phyloP scores from a whole-genome alignment of 2,113 vertebrate species.

The Mungos mungo region DNA sequence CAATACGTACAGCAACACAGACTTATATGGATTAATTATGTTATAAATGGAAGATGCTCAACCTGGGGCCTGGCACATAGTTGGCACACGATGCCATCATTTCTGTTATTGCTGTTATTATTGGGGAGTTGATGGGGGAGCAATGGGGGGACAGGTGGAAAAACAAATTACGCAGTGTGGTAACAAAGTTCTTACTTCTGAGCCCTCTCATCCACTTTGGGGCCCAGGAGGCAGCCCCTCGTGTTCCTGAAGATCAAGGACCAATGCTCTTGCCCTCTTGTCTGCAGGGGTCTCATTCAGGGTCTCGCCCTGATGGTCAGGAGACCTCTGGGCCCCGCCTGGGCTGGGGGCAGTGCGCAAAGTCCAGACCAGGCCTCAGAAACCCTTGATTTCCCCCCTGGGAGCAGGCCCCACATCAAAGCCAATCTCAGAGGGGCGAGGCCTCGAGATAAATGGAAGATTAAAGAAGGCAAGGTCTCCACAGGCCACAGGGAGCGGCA shows the following conservation, averaged over 20 bases:
- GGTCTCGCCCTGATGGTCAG: not conserved
- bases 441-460: slow-evolving; percentile 74
- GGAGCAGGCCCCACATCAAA: slow-evolving; percentile 77
- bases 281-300: slow-evolving; percentile 16
- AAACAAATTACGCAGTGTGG: not conserved
- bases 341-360: slow-evolving; percentile 62
- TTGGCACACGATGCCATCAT: fast-evolving
- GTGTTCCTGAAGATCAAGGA: not conserved
- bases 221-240: not conserved
- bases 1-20: not conserved
- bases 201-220: not conserved
- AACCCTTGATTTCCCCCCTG: slow-evolving; percentile 72
- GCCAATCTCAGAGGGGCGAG: slow-evolving; percentile 64
- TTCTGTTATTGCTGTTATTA: too few species aligned
- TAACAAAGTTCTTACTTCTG: not conserved
- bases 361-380: slow-evolving; percentile 28
- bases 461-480: slow-evolving; percentile 71
- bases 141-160: not conserved
- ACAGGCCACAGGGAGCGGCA: slow-evolving; percentile 76
- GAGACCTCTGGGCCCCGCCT: slow-evolving; percentile 33
- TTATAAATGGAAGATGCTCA: not conserved
- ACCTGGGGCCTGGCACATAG: not conserved
- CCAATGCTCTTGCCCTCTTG: not conserved
- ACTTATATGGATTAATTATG: not conserved
- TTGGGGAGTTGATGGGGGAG: not conserved